Base-by-base conservation (phyloP, 2,888 invertebrate genomes). In the Hipparchia semele region DNA sequence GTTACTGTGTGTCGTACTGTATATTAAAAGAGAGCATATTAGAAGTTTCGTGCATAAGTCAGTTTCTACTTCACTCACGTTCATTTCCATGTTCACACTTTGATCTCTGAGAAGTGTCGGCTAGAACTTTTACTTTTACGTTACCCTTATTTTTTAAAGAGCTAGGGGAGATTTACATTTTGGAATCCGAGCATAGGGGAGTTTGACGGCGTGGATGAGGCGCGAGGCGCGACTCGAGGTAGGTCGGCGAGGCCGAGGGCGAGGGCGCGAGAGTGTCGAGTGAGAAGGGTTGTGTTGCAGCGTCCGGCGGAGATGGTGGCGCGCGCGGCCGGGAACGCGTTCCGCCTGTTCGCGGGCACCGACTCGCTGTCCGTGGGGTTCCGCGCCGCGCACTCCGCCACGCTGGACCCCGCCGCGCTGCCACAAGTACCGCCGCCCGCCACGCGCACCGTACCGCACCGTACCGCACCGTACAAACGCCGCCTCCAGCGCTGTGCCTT, bases 231-330 rank as follows among this genome's bases (percentile, higher is more conserved):
- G 33, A 12, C 3, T 49, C 2, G 49, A 62, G 64, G 64, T 64
- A 53, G 65, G 65, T 46, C 4, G 9, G 33, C 9, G 33, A 6
- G 59, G 39, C 8, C 1, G 58, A 23, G 9, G 12, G 53, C 4
- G 53, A 9, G 1, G 5, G 39, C 66, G 66, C 64, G 68, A 51
- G 59, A 45, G 80, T 59, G 49, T 65, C 83, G 83, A 84, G 81
- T 81, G 80, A 79, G 84, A 79, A 82, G 83, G 80, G 76, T 80
- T 84, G 81, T 84, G 81, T 92, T 90, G 79, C 94, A 97, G 97
- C 96, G 95, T 89, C 96, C 96, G 84, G 96, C 97, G 86, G 97
- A 96, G 94, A 95, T 96, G 88, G 96, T 96, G 94, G 97, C 97
- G 84, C 95, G 97, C 88, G 96, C 97, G 83, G 96, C 96, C 77